A percentile compares a stretch with the other conserved stretches of the same genome.
These are phyloP conservation scores for Ctenicera cuprea DNA, from an alignment of 2,888 invertebrate species.

Conservation along the genomic window DNA sequence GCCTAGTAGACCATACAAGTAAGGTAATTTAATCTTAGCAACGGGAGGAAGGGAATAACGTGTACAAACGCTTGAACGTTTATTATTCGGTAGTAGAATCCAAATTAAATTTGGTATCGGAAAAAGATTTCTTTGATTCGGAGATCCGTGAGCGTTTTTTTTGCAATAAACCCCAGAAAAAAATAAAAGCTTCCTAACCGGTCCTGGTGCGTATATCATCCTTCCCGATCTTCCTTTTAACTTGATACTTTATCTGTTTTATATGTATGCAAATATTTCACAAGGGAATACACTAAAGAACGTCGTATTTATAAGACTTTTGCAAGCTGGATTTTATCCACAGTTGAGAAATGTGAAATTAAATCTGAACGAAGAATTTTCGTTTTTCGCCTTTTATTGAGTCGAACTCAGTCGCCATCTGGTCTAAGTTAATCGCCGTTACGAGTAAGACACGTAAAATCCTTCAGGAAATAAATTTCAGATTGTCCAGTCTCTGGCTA, in stretches of 20 bases:
- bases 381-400: slow-evolving; percentile 23
- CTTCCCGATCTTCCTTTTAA: slow-evolving; percentile 14
- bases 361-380: slow-evolving; percentile 24
- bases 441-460: slow-evolving; percentile 26
- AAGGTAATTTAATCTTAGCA: background rate
- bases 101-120: slow-evolving; percentile 12
- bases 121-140: background rate
- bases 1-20: background rate
- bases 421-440: slow-evolving; percentile 30
- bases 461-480: slow-evolving; percentile 24
- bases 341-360: slow-evolving; percentile 22
- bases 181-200: slow-evolving; percentile 10
- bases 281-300: slow-evolving; percentile 7
- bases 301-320: slow-evolving; percentile 10
- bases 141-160: background rate
- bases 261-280: slow-evolving; percentile 15
- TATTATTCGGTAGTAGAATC: background rate
- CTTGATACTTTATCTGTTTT: slow-evolving; percentile 15
- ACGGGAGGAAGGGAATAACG: background rate
- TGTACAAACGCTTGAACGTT: slow-evolving; percentile 1
- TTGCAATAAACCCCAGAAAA: background rate
- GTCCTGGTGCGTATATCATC: slow-evolving; percentile 11
- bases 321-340: slow-evolving; percentile 12
- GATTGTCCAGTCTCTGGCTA: slow-evolving; percentile 10
- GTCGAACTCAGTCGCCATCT: slow-evolving; percentile 21